Evolutionary conservation across 1,140 invertebrate species (phyloP), one percentile per base, ranked within the genome.

Genomic region (Acyrthosiphon pisum): DNA sequence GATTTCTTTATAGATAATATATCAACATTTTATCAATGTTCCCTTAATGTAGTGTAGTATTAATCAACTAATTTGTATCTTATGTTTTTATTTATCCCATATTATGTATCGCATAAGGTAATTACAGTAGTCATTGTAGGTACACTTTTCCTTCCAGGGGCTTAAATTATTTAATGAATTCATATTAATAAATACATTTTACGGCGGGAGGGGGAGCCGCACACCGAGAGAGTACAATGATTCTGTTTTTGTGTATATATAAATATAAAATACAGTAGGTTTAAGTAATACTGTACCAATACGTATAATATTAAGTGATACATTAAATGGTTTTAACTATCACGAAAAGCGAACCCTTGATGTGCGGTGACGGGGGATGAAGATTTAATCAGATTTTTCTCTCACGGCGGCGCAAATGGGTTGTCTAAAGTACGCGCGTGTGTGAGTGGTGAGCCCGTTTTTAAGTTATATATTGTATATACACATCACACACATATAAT

Each of bases 391-490:
- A 68, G 11, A 18, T 76, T 76, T 76, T 68, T 20, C n/a, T 6
- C 60, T 76, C 14, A 6, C 30, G 30, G 11, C 4, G n/a, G 60
- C 26, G 60, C 26, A 11, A 60, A n/a, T 53, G 22, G 50, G 20
- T 22, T 20, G 48, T 53, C 20, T 0, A 22, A 53, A 6, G 50
- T 23, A 53, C 30, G 60, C 4, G 30, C 30, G 30, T n/a, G 30
- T 76, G 60, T n/a, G n/a, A 76, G 60, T 20, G 14, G 11, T 1
- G 30, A 87, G 44, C 14, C 2, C 14, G 1, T 30, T 86, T 86
- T 86, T 86, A 86, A 87, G 26, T 18, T 48, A 46, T 53, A 53
- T 53, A 87, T 14, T 87, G n/a, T n/a, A 87, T n/a, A 76, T n/a
- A 76, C 14, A 76, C n/a, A n/a, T 6, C 14, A 76, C 60, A 18